Base-by-base conservation (phyloP, 1,140 invertebrate species). In the Lutraria rhynchaena region DNA sequence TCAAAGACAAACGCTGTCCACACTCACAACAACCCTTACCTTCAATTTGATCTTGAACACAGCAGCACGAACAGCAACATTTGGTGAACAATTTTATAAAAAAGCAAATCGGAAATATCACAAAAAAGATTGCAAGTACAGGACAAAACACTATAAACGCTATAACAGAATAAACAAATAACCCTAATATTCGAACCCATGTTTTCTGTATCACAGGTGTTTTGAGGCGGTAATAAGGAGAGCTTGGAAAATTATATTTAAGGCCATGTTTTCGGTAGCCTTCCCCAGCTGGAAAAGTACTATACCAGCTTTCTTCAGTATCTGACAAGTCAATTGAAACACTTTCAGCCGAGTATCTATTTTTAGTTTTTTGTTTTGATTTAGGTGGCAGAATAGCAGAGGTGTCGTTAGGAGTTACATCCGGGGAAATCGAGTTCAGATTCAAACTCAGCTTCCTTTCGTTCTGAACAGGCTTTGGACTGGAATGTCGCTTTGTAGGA, bases 231-330 rank as follows among this genome's bases (percentile, higher is more conserved):
- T 24, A 24, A 35, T 73, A 81, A 5, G 78, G 78, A 24, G 69
- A 51, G 61, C 46, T 73, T 0, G 78, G 78, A 55, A 81, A 81
- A 7, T 55, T 74, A 24, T 51, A 74, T 49, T 81, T 81, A 7
- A 73, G 31, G 24, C 78, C 78, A 41, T 81, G 78, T 81, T 81
- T 74, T 7, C 69, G n/a, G 44, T 81, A 81, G 15, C 78, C 78
- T 51, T 81, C 41, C 1, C 44, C 67, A 13, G 41, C 35, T 11
- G 67, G 57, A 61, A 73, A 81, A 13, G 55, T 58, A n/a, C 27
- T 51, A 35, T 61, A 65, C 51, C 53, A 65, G n/a, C 41, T 57
- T 22, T 81, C 78, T n/a, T 81, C 78, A 51, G 51, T 13, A n/a
- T 81, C 70, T 0, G 67, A 60, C 19, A 81, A 65, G n/a, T 81